Evolutionary conservation across 2,797 vertebrate genomes (phyloP).

Genomic region (Myotis findleyi): DNA sequence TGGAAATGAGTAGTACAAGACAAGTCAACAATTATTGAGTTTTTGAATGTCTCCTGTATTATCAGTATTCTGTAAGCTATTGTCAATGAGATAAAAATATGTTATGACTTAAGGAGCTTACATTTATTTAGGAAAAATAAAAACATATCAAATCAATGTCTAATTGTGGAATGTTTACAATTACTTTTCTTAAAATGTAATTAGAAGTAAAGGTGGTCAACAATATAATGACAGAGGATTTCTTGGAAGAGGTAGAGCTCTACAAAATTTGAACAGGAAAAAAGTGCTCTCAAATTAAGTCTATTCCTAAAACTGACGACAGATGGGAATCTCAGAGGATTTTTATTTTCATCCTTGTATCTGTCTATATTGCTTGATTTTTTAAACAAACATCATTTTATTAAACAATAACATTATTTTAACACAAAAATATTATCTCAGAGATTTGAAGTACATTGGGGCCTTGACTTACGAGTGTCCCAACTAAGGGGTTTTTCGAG

Average conservation of each 20-base stretch:
- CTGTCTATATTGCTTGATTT: not conserved
- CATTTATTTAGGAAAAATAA: not conserved
- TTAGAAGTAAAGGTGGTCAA: not conserved
- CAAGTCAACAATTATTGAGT: not conserved
- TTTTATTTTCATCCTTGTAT: not conserved
- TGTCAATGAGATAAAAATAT: not conserved
- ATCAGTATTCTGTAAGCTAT: not conserved
- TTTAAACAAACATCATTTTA: not conserved
- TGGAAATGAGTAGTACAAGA: not conserved
- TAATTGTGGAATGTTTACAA: not conserved
- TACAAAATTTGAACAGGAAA: not conserved
- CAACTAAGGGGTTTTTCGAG: too few relatives aligned
- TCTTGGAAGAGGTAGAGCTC: not conserved
- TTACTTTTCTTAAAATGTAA: constrained; percentile 11
- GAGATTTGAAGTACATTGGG: not conserved
- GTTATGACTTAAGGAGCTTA: not conserved
- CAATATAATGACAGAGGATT: constrained; percentile 21
- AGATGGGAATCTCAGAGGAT: not conserved
- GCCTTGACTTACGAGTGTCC: too few relatives aligned
- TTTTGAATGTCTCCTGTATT: not conserved
- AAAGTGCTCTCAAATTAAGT: not conserved
- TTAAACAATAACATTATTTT: not conserved
- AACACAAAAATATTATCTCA: not conserved
- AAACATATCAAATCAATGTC: not conserved
- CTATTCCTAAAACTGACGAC: not conserved